Evolutionary conservation across 1,140 invertebrate genomes (phyloP), one percentile per base, ranked within the genome.

Genomic region (Ostrea denselamellosa): DNA sequence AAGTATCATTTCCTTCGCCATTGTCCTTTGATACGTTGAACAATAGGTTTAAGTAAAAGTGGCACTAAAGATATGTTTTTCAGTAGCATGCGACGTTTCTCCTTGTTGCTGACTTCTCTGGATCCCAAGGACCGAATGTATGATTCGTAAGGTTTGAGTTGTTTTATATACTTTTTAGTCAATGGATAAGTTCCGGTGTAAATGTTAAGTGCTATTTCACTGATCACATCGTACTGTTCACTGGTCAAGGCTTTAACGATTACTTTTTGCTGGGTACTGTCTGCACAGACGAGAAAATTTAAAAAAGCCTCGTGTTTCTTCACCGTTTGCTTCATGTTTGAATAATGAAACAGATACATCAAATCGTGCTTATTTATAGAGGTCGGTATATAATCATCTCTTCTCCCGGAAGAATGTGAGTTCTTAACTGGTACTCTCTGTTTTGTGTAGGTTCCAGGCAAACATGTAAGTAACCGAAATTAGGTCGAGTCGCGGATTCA

Each of bases 391-490:
- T 68, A 22, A 86, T 85, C 52, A 83, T 85, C 3, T 88, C 84
- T 44, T 90, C 71, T 14, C 85, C 82, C 7, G 87, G 87, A 25
- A 90, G 82, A 44, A 90, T 88, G 28, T 22, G 14, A 28, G 89
- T 84, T 83, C 86, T 71, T 86, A 90, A 83, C 54, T 83, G 85
- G 25, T 87, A 85, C 17, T 85, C 58, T 28, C 53, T 85, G 53
- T 89, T 68, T 62, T 28, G 53, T 25, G 54, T 51, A 34, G 89
- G 86, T 10, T 71, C 77, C 52, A 90, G 22, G 34, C 87, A 71
- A 22, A 88, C 53, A 34, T 88, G 56, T 25, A 90, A 54, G 53
- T 90, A 88, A 10, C 87, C 81, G 53, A 82, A 88, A 17, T 56
- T 17, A 19, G 68, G 0, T 68, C 22, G 52, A 14, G 77, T 87